A percentile compares a stretch with the other conserved stretches of the same genome.
Conservation (phyloP, 2,797 vertebrate species). For the Anableps anableps region DNA sequence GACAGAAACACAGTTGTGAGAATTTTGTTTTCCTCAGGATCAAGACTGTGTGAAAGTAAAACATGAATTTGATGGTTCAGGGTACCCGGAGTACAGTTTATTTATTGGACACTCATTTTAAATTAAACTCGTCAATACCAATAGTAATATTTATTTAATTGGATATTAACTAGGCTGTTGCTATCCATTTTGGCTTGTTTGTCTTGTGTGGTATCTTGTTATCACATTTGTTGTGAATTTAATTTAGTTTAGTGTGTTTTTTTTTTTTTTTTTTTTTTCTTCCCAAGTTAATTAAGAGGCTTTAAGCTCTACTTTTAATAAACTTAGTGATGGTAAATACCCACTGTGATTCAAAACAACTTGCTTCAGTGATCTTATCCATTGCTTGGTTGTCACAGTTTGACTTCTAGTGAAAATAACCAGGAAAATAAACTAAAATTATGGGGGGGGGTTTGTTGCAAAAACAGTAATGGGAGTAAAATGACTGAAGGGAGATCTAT, state of each 20-base stretch:
- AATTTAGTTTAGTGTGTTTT: not conserved
- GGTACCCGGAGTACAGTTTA: slow-evolving; percentile 1
- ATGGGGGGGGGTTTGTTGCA: slow-evolving; percentile 12
- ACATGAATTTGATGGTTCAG: not conserved
- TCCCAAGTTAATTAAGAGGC: not conserved
- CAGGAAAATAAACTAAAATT: slow-evolving; percentile 23
- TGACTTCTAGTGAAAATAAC: slow-evolving; percentile 42
- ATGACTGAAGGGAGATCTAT: slow-evolving; percentile 28
- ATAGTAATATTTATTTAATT: not conserved
- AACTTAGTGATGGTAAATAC: not conserved
- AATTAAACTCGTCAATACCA: not conserved
- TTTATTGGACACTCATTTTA: not conserved
- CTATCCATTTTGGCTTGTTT: not conserved
- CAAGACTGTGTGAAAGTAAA: not conserved
- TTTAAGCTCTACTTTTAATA: not conserved
- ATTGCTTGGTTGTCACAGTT: slow-evolving; percentile 40
- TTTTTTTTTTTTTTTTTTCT: slow-evolving; percentile 3
- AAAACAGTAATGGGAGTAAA: slow-evolving; percentile 35
- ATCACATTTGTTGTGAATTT: not conserved
- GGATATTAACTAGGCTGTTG: not conserved
- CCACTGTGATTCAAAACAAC: not conserved
- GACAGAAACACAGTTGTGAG: not conserved
- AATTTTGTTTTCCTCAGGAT: not conserved
- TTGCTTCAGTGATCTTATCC: not conserved
- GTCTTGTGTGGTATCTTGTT: not conserved